Percentiles rank a stretch among this genome's conserved stretches.
Evolutionary conservation across 1,140 invertebrate genomes (phyloP).

Genomic region (Sitophilus oryzae): DNA sequence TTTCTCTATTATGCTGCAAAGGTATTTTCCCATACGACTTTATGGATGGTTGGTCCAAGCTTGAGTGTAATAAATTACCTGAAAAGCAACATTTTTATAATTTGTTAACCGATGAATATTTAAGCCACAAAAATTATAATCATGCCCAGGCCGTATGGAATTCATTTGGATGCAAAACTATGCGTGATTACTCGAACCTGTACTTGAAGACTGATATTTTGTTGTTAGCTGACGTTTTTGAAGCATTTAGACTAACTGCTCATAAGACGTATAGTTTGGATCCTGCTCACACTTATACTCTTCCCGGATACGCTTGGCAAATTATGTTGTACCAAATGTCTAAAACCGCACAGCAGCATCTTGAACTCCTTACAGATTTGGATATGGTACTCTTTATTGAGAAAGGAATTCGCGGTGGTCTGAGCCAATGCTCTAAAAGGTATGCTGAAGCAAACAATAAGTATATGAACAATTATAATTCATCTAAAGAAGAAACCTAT

Average conservation of each 20-base stretch:
- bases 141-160: slow-evolving; percentile 45
- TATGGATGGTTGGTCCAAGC: too few species aligned
- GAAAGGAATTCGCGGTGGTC: too few species aligned
- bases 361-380: slow-evolving; percentile 39
- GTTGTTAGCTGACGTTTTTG: slow-evolving; percentile 43
- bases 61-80: too few species aligned
- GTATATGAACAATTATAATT: slow-evolving; percentile 44
- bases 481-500: too few species aligned
- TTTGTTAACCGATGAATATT: too few species aligned
- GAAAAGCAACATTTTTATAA: too few species aligned
- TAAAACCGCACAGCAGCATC: slow-evolving; percentile 34
- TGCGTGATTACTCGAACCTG: slow-evolving; percentile 44
- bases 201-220: slow-evolving; percentile 46
- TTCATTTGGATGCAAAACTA: slow-evolving; percentile 32
- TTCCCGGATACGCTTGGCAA: slow-evolving; percentile 39
- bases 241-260: slow-evolving; percentile 42
- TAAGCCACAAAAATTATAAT: slow-evolving; percentile 37
- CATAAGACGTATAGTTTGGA: slow-evolving; percentile 38
- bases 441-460: slow-evolving; percentile 45
- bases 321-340: slow-evolving; percentile 33
- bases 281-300: slow-evolving; percentile 39
- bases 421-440: too few species aligned
- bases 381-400: too few species aligned
- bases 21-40: too few species aligned
- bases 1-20: too few species aligned